These are phyloP conservation scores for Apogon talboti DNA, from an alignment of 2,797 vertebrate genomes.

Conservation along the genomic window DNA sequence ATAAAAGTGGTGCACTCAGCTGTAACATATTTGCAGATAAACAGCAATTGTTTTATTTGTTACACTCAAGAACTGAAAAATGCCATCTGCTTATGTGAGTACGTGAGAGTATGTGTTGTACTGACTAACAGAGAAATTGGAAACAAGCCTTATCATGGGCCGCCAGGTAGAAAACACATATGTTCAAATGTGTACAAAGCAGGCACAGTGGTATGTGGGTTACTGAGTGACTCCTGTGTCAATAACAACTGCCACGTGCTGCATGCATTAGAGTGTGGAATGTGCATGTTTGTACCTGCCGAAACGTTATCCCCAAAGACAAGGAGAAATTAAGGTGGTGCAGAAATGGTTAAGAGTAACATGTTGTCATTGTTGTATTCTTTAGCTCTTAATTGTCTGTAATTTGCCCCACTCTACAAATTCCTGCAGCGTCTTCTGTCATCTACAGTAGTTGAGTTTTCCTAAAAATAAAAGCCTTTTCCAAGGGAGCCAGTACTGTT, in stretches of 20 bases:
- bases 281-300: slow-evolving; percentile 1
- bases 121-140: slow-evolving; percentile 16
- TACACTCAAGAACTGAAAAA: not conserved
- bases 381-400: no score
- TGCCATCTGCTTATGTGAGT: not conserved
- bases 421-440: not conserved
- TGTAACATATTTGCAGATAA: not conserved
- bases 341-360: no score
- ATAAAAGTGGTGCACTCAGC: not conserved
- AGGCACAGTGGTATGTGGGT: slow-evolving; percentile 2
- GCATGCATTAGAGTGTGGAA: not conserved
- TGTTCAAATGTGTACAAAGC: slow-evolving; percentile 11
- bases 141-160: not conserved
- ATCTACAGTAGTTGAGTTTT: not conserved
- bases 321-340: not conserved
- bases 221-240: slow-evolving; percentile 17
- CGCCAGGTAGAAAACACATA: not conserved
- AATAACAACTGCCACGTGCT: slow-evolving; percentile 11
- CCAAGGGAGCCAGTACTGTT: not conserved
- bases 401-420: no score
- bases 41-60: not conserved
- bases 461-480: not conserved
- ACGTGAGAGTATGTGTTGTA: slow-evolving; percentile 3
- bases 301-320: not conserved
- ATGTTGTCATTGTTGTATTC: no score